Percentiles rank a stretch among this genome's conserved stretches.
phyloP scores from a whole-genome alignment of 1,140 invertebrate genomes.

The Pygmarrhopalites habei region DNA sequence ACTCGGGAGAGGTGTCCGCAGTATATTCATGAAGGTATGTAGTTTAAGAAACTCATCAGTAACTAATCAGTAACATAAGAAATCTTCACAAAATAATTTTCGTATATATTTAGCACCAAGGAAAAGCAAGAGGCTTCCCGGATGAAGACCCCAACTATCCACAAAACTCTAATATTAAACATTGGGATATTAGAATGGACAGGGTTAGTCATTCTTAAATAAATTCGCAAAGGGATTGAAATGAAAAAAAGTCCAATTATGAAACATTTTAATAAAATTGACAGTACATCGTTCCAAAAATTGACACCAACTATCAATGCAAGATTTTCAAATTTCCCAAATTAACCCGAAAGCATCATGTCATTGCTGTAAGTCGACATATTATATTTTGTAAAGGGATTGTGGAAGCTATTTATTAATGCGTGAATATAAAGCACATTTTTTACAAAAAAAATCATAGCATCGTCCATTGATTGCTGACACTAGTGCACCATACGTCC shows the following conservation, averaged over 20 bases:
- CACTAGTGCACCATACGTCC: conserved; percentile 53
- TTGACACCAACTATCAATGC: conserved; percentile 61
- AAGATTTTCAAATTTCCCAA: conserved; percentile 70
- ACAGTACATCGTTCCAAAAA: conserved; percentile 38
- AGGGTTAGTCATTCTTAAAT: conserved; percentile 56
- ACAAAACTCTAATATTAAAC: conserved; percentile 45
- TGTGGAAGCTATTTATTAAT: too few species aligned
- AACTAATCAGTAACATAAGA: too few species aligned
- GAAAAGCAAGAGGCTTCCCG: conserved; percentile 46
- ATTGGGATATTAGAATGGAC: conserved; percentile 64
- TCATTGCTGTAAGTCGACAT: conserved; percentile 57
- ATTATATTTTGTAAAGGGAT: too few species aligned
- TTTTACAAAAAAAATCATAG: too few species aligned
- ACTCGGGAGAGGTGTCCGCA: conserved; percentile 54
- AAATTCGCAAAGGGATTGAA: too few species aligned
- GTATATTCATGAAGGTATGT: conserved; percentile 56
- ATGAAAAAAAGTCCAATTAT: too few species aligned
- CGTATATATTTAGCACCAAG: too few species aligned
- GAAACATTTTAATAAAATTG: too few species aligned
- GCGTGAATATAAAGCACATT: too few species aligned
- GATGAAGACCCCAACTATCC: conserved; percentile 58
- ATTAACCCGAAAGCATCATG: conserved; percentile 64
- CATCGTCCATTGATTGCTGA: conserved; percentile 57
- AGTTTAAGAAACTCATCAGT: too few species aligned
- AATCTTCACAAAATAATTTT: too few species aligned